phyloP scores from a whole-genome alignment of 1,140 invertebrate species.

The Drosophila nikananu region DNA sequence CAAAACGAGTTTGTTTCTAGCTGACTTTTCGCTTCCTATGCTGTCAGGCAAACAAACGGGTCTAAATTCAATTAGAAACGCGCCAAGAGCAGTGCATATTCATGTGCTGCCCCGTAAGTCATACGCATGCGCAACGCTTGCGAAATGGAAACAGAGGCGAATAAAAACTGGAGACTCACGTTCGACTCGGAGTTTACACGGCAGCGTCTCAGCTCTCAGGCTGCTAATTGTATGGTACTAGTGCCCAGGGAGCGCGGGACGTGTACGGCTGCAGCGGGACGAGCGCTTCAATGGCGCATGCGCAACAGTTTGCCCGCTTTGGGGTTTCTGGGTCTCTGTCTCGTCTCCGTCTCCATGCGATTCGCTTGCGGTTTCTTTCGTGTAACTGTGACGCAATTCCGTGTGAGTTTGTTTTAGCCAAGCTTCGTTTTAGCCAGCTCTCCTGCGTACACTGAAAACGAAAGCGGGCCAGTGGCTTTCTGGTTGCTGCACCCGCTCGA shows the following conservation, averaged over 20 bases:
- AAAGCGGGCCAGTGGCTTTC: slow-evolving; percentile 51
- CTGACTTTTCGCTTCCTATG: slow-evolving; percentile 34
- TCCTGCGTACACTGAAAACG: slow-evolving; percentile 63
- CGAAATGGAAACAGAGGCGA: slow-evolving; percentile 34
- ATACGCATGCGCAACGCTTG: slow-evolving; percentile 53
- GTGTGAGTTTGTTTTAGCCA: slow-evolving; percentile 69
- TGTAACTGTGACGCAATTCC: slow-evolving; percentile 79
- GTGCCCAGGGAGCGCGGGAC: not conserved
- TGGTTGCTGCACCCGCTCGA: slow-evolving; percentile 6
- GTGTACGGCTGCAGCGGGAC: slow-evolving; percentile 22
- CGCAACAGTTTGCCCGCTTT: slow-evolving; percentile 70
- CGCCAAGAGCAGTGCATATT: slow-evolving; percentile 34
- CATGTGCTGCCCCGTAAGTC: slow-evolving; percentile 22
- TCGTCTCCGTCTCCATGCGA: slow-evolving; percentile 8
- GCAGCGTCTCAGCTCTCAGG: slow-evolving; percentile 23
- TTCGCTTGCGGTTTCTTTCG: slow-evolving; percentile 71
- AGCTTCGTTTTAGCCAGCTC: slow-evolving; percentile 39
- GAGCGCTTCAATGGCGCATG: slow-evolving; percentile 61
- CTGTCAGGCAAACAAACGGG: slow-evolving; percentile 28
- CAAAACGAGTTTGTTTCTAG: slow-evolving; percentile 50
- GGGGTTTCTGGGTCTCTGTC: slow-evolving; percentile 81
- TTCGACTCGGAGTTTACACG: slow-evolving; percentile 39
- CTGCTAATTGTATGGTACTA: slow-evolving; percentile 34
- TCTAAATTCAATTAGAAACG: slow-evolving; percentile 56
- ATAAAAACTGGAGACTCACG: slow-evolving; percentile 25